These are phyloP conservation scores for Leptinotarsa undecemlineata DNA, from an alignment of 1,140 invertebrate genomes.

Conservation along the genomic window DNA sequence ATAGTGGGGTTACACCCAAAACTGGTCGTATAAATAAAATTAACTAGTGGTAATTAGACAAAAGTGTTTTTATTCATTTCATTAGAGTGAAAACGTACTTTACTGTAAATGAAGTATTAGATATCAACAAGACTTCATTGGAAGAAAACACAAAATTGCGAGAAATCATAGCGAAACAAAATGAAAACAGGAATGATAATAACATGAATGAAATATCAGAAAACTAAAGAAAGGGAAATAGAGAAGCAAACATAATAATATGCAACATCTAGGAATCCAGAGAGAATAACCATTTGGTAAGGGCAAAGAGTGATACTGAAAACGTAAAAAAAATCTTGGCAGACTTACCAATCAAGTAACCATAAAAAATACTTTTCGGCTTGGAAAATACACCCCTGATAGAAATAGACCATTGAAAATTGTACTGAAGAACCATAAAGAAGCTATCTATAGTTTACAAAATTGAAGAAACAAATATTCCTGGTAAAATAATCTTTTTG, in stretches of 20 bases:
- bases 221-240: neutral
- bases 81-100: neutral
- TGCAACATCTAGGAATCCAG: no score
- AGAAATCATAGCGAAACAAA: constrained; percentile 10
- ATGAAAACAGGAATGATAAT: constrained; percentile 15
- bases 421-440: constrained; percentile 17
- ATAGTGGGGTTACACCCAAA: no score
- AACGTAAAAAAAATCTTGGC: neutral
- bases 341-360: no score
- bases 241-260: no score
- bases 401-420: constrained; percentile 18
- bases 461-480: neutral
- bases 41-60: no score
- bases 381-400: constrained; percentile 1
- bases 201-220: constrained; percentile 13
- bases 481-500: constrained; percentile 9
- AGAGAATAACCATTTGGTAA: neutral
- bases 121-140: neutral
- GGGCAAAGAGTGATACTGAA: constrained; percentile 15
- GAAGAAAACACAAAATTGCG: constrained; percentile 9
- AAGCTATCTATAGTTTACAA: constrained; percentile 13
- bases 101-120: constrained; percentile 16
- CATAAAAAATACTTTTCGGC: neutral
- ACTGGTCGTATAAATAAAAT: no score
- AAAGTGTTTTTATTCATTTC: no score